Evolutionary conservation across 2,888 invertebrate genomes (phyloP), one percentile per base, ranked within the genome.

Genomic region (Hemithea aestivaria): DNA sequence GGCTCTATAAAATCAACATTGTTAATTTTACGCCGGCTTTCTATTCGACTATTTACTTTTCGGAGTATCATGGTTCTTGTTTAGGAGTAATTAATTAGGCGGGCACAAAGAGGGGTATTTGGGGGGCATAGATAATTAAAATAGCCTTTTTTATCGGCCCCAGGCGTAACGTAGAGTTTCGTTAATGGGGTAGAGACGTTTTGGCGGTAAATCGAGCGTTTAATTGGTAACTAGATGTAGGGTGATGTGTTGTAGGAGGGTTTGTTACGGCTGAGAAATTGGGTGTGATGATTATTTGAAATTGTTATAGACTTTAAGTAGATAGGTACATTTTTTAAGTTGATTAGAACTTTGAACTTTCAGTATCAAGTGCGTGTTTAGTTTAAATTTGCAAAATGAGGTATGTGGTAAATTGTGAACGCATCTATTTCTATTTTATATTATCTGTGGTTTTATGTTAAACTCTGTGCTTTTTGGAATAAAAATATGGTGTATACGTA

Each of bases 41-140:
- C 56, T 73, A 78, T 78, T 81, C 76, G 70, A 73, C 72, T 83
- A 83, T 84, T 84, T 85, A 76, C 78, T 75, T 85, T 84, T 80
- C 66, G 79, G 68, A 81, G 74, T 76, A 79, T 84, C 84, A 84
- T 85, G 79, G 74, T 67, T 70, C 82, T 83, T 85, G 84, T 87
- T 85, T 84, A 76, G 72, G 66, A 67, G 68, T 84, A 85, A 85
- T 85, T 85, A 87, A 87, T 85, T 85, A 85, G 66, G 70, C 53
- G 45, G 53, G 58, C 66, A 82, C 80, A 81, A 82, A 73, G 66
- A 58, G 58, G 61, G 53, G 54, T 40, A 56, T 58, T 62, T 57
- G 56, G 65, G 62, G 67, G 58, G 56, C 61, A 66, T 60, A 60
- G 62, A 50, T 5, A 42, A 42, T 36, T 37, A 30, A 37, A 42